phyloP scores from a whole-genome alignment of 2,113 vertebrate species.

The Alethe castanea region DNA sequence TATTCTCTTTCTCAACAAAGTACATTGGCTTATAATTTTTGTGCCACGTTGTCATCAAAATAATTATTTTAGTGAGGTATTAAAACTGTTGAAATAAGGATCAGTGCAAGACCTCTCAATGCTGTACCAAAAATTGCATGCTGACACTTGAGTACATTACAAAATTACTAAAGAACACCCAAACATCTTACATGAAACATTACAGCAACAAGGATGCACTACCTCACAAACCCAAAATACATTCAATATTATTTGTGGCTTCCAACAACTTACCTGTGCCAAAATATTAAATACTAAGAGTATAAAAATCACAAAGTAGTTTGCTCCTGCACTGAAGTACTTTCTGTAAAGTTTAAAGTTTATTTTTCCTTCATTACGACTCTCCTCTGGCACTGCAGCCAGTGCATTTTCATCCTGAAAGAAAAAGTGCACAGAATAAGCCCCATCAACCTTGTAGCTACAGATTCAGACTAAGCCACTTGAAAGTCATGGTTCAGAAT shows the following conservation, averaged over 20 bases:
- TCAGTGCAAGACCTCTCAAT: neutral
- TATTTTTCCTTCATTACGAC: slow-evolving; percentile 83
- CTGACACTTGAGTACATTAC: neutral
- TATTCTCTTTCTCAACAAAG: neutral
- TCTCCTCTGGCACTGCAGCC: slow-evolving; percentile 78
- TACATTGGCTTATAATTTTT: neutral
- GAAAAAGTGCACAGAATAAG: neutral
- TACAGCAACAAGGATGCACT: neutral
- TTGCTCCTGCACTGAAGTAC: slow-evolving; percentile 86
- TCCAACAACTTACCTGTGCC: slow-evolving; percentile 77
- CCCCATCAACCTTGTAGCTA: neutral
- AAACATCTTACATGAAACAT: neutral
- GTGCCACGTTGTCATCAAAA: neutral
- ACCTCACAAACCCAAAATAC: neutral
- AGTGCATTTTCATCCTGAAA: slow-evolving; percentile 76
- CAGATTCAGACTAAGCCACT: neutral
- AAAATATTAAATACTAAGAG: slow-evolving; percentile 78
- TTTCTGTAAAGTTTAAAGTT: slow-evolving; percentile 79
- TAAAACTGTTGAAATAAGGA: neutral
- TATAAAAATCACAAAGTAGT: slow-evolving; percentile 69
- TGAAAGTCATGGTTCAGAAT: neutral
- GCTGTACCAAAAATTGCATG: neutral
- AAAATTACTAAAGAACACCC: neutral
- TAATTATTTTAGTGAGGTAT: neutral
- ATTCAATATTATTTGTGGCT: neutral